These are phyloP conservation scores for Lacanobia wlatinum DNA, from an alignment of 2,888 invertebrate species.

Conservation along the genomic window DNA sequence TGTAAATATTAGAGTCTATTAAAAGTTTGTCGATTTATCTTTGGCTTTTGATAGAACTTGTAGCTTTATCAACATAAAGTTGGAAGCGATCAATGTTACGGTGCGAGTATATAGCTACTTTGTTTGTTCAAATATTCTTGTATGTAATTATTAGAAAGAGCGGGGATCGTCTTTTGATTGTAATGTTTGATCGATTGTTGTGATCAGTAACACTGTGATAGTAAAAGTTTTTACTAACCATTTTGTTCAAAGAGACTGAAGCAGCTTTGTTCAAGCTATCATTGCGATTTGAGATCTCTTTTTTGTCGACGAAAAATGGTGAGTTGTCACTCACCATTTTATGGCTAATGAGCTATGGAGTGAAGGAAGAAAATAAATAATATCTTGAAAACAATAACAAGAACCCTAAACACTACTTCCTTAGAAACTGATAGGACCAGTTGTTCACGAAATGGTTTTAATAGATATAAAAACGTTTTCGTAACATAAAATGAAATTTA, in stretches of 20 bases:
- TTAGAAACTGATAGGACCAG: not conserved
- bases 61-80: slow-evolving; percentile 43
- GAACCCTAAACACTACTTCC: not conserved
- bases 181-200: too few relatives aligned
- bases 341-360: not conserved
- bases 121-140: slow-evolving; percentile 11
- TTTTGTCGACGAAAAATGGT: too few relatives aligned
- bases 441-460: not conserved
- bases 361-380: not conserved
- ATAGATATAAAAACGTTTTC: not conserved
- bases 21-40: slow-evolving; percentile 51
- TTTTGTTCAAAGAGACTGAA: not conserved
- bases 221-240: not conserved
- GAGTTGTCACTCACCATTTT: too few relatives aligned
- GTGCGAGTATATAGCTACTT: slow-evolving; percentile 7
- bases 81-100: slow-evolving; percentile 37
- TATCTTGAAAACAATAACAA: not conserved
- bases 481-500: not conserved
- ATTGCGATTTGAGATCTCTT: not conserved
- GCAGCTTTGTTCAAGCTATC: not conserved
- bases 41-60: slow-evolving; percentile 39
- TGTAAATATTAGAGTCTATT: slow-evolving; percentile 51
- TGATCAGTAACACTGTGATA: not conserved
- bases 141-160: slow-evolving; percentile 6
- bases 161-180: not conserved